Percentiles rank a stretch among this genome's conserved stretches.
Evolutionary conservation across 1,140 invertebrate genomes (phyloP).

Genomic region (Dufourea novaeangliae): DNA sequence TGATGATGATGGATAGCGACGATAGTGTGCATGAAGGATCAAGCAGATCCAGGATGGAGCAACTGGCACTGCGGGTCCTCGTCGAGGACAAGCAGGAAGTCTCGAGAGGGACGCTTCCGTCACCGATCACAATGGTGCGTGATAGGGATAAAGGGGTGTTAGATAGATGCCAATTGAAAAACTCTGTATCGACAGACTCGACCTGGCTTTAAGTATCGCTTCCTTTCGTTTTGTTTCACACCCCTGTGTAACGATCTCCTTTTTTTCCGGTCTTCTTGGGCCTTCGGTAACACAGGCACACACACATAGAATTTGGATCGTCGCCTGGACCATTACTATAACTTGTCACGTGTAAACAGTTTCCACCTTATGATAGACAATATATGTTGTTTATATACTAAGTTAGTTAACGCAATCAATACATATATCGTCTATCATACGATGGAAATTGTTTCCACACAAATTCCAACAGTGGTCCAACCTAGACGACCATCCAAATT

Average conservation of each 20-base stretch:
- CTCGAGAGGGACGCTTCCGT: slow-evolving; percentile 67
- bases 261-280: slow-evolving; percentile 1
- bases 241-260: not conserved
- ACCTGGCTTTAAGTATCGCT: slow-evolving; percentile 6
- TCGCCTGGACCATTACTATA: no score
- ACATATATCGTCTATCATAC: no score
- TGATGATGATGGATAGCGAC: slow-evolving; percentile 37
- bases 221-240: slow-evolving; percentile 31
- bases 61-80: slow-evolving; percentile 62
- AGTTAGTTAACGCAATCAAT: no score
- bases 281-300: no score
- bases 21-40: slow-evolving; percentile 50
- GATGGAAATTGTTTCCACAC: no score
- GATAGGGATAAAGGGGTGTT: slow-evolving; percentile 56
- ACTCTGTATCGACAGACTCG: slow-evolving; percentile 9
- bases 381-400: no score
- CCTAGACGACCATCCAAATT: no score
- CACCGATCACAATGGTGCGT: slow-evolving; percentile 67
- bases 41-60: slow-evolving; percentile 60
- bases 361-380: no score
- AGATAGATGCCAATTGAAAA: slow-evolving; percentile 32
- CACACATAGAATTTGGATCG: no score
- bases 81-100: slow-evolving; percentile 68
- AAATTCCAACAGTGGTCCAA: no score
- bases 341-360: no score